Base-by-base conservation (phyloP, 92 coral and sea anemone genomes). In the Pocillopora meandrina region DNA sequence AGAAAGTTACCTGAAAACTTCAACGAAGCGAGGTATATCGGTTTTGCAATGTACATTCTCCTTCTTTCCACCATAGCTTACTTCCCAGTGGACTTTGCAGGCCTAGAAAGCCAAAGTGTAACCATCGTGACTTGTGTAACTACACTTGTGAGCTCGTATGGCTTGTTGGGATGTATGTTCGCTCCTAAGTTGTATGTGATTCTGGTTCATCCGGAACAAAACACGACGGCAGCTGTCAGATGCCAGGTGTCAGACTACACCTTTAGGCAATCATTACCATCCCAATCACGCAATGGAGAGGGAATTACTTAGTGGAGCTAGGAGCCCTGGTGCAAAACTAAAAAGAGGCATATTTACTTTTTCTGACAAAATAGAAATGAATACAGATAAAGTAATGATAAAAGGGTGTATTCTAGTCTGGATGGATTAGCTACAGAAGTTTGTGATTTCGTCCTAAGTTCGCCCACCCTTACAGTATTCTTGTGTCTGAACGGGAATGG, bases 1-100 rank as follows among this genome's bases (percentile, higher is more conserved):
- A 87, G 90, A 82, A 87, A 87, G 15, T 80, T 87, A 19, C 90
- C 90, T 19, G 78, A 78, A 57, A 87, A 87, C 61, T 81, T 87
- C 78, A 87, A 87, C 82, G 90, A 87, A 57, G 86, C 90, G 36
- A 78, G 77, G 59, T 87, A 87, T 33, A 87, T 87, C 9, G 90
- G 90, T 10, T 82, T 87, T 18, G 86, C 87, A 15, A 87, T 87
- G 87, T 87, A 87, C 35, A 42, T 82, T 60, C 86, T 74, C 18
- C 78, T 87, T 10, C 15, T 87, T 17, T 66, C 86, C 18, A 26
- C 57, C 52, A 80, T 82, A 33, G 74, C 73, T 5, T 47, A 76
- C 34, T 81, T 81, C 58, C 83, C 87, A 68, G 87, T 78, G 47
- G 68, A 77, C 64, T 83, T 75, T 65, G 90, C 71, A 15, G 57